phyloP scores from a whole-genome alignment of 2,797 vertebrate genomes.

The Malacoraja senta region DNA sequence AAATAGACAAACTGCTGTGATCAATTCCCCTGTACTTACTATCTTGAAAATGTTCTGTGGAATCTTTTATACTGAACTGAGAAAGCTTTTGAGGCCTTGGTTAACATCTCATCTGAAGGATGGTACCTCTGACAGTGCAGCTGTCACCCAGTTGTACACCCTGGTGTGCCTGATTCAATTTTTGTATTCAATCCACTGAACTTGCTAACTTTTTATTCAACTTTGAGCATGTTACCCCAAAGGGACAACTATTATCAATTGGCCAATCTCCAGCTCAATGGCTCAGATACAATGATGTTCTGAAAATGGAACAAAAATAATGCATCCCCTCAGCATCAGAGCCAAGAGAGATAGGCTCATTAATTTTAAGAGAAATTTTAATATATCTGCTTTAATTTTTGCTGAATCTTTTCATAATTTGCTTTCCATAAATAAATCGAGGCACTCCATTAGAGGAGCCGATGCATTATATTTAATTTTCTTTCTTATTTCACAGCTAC shows the following conservation, averaged over 20 bases:
- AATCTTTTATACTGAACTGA: too few relatives aligned
- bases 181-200: too few relatives aligned
- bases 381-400: not conserved
- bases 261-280: not conserved
- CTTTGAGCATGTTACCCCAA: too few relatives aligned
- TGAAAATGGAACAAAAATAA: not conserved
- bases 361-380: not conserved
- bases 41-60: too few relatives aligned
- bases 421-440: not conserved
- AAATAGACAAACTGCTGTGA: too few relatives aligned
- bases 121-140: too few relatives aligned
- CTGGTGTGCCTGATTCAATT: too few relatives aligned
- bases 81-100: too few relatives aligned
- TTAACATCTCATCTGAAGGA: too few relatives aligned
- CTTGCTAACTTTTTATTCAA: too few relatives aligned
- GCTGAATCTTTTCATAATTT: not conserved
- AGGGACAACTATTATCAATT: not conserved
- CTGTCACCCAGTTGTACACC: too few relatives aligned
- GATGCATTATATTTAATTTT: slow-evolving; percentile 26
- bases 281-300: not conserved
- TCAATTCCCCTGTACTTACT: too few relatives aligned
- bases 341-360: not conserved
- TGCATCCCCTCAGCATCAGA: not conserved
- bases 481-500: slow-evolving; percentile 45
- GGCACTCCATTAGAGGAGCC: not conserved